These are phyloP conservation scores for Tursiops truncatus DNA, from an alignment of 2,113 vertebrate genomes.

Conservation along the genomic window DNA sequence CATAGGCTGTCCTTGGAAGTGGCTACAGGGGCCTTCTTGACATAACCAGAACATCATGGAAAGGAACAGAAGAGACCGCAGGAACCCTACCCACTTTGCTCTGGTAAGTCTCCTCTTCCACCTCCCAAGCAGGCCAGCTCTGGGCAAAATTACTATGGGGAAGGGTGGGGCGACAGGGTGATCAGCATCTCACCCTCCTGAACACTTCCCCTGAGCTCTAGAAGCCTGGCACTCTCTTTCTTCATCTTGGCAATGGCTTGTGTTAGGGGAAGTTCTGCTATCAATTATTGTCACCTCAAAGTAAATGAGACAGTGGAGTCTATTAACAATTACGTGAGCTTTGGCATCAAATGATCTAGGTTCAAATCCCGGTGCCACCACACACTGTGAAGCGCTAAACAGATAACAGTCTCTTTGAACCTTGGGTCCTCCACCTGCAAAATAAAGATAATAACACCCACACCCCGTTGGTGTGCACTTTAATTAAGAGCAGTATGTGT, in stretches of 20 bases:
- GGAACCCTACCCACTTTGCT: neutral
- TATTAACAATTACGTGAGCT: neutral
- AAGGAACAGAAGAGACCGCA: neutral
- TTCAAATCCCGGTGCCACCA: neutral
- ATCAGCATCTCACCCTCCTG: too few relatives aligned
- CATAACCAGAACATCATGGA: neutral
- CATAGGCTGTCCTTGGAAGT: neutral
- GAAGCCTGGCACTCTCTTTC: neutral
- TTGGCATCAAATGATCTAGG: neutral
- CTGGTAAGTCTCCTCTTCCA: neutral
- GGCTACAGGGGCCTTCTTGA: neutral
- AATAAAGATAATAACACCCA: neutral
- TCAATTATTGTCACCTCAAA: neutral
- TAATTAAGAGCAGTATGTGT: neutral
- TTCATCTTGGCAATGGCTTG: neutral
- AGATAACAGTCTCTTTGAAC: neutral
- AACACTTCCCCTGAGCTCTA: neutral
- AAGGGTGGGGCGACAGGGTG: accelerated
- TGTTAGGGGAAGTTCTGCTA: neutral
- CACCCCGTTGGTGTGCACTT: accelerated
- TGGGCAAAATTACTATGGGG: neutral
- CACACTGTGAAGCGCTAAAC: neutral
- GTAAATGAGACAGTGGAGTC: neutral
- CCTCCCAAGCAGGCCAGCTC: neutral
- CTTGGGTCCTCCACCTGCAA: neutral